Evolutionary conservation across 2,797 vertebrate genomes (phyloP).

Genomic region (Fistularia commersonii): DNA sequence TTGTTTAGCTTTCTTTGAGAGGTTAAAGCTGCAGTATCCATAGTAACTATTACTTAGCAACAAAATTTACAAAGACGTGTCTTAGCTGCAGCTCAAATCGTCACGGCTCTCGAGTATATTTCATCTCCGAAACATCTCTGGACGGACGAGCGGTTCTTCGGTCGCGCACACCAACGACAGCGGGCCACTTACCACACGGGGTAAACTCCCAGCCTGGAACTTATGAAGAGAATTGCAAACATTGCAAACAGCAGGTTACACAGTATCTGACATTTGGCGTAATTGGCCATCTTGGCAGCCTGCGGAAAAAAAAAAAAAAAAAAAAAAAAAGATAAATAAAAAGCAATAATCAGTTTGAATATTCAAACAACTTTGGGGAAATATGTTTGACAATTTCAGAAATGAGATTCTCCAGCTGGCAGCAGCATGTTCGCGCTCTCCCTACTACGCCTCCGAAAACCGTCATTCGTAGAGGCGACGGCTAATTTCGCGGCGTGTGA

Average conservation of each 20-base stretch:
- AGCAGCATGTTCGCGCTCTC: too few species aligned
- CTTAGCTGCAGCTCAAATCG: constrained; percentile 36
- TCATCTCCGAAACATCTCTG: too few species aligned
- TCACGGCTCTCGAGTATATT: constrained; percentile 2
- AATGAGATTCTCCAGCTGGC: neutral
- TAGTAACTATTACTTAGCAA: constrained; percentile 79
- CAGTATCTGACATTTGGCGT: constrained; percentile 95
- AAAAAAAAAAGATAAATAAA: neutral
- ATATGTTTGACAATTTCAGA: neutral
- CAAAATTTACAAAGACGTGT: constrained; percentile 59
- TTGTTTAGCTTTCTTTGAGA: constrained; percentile 51
- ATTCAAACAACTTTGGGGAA: neutral
- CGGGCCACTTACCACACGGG: constrained; percentile 89
- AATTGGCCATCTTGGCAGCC: constrained; percentile 99
- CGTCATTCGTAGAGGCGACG: too few species aligned
- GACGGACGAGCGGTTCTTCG: too few species aligned
- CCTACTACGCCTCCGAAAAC: too few species aligned
- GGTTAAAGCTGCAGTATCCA: constrained; percentile 68
- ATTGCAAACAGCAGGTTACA: constrained; percentile 94
- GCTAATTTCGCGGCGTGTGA: too few species aligned
- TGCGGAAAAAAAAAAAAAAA: constrained; percentile 60
- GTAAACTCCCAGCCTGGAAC: constrained; percentile 90
- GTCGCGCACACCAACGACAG: neutral
- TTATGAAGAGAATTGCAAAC: constrained; percentile 94
- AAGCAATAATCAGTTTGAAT: neutral